Percentiles rank a stretch among this genome's conserved stretches.
Conservation (phyloP, 2,797 vertebrate genomes). For the Vultur gryphus region DNA sequence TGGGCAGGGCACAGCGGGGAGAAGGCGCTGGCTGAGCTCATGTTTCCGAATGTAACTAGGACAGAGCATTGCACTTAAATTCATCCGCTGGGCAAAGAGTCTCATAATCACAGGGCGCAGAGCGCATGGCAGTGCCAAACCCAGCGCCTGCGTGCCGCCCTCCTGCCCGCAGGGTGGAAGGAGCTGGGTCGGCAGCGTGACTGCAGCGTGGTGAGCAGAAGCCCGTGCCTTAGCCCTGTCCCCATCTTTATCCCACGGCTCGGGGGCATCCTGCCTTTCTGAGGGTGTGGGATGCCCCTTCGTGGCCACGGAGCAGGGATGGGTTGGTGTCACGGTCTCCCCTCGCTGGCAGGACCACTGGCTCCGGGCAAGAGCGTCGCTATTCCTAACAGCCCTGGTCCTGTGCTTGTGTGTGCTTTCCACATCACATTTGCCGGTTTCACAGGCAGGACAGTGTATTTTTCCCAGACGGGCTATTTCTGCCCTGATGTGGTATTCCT, state of each 20-base stretch:
- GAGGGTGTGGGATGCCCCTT: background rate
- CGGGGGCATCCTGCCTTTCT: background rate
- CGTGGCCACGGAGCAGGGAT: background rate
- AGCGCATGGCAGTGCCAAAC: background rate
- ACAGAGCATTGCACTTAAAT: background rate
- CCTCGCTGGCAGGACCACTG: background rate
- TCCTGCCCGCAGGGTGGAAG: background rate
- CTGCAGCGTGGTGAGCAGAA: background rate
- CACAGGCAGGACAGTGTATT: background rate
- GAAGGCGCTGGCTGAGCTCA: background rate
- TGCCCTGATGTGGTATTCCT: background rate
- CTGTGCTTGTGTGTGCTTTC: background rate
- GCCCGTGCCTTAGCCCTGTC: background rate
- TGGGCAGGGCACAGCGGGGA: background rate
- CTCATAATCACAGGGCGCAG: background rate
- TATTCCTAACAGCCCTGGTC: background rate
- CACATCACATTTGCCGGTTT: background rate
- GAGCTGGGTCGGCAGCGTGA: background rate
- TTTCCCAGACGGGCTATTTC: background rate
- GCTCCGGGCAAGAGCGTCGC: background rate
- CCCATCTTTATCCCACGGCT: background rate
- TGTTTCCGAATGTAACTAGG: background rate
- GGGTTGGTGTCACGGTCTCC: background rate
- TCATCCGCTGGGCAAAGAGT: background rate
- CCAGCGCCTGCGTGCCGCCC: background rate